Base-by-base conservation (phyloP, 2,113 vertebrate species). In the Pomatorhinus ruficollis region DNA sequence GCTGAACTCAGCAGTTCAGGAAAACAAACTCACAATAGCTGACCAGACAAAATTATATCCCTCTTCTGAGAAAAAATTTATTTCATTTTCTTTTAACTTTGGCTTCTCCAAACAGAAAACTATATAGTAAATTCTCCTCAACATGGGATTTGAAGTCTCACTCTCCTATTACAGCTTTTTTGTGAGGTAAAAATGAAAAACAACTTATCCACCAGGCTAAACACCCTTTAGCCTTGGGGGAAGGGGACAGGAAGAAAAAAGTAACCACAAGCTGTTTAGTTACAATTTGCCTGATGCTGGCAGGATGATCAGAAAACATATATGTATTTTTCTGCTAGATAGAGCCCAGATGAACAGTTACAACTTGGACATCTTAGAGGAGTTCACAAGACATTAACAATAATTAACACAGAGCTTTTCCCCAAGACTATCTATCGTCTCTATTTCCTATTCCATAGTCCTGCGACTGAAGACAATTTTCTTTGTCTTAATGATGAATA, bases 401-500 rank as follows among this genome's bases (percentile, higher is more conserved):
- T 39, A 74, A 86, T 86, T 72, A 87, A 53, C 15, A 57, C 22
- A 47, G 81, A 78, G 16, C 3, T 79, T 68, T 87, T 45, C 15
- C 25, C 10, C 33, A 56, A 66, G 31, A 64, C 45, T n/a, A n/a
- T 45, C 9, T 49, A 27, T 20, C 15, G 72, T 64, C 30, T 64
- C 27, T 65, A 17, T 83, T 92, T 88, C 18, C 7, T 13, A 12
- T 24, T 59, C 27, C 23, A 24, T 6, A 59, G 27, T 59, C 19
- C 40, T 76, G 11, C 1, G 0, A 23, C 28, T 31, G 31, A 83
- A 11, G 37, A 71, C 69, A 24, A 44, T 50, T 56, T 74, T 66
- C 31, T 69, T 87, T 64, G 59, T 85, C 40, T 87, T 85, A 82
- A 79, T 49, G n/a, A 87, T 64, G 20, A 79, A 68, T 53, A 87